A percentile compares a stretch with the other conserved stretches of the same genome.
phyloP scores from a whole-genome alignment of 2,797 vertebrate species.

The Esox masquinongy region DNA sequence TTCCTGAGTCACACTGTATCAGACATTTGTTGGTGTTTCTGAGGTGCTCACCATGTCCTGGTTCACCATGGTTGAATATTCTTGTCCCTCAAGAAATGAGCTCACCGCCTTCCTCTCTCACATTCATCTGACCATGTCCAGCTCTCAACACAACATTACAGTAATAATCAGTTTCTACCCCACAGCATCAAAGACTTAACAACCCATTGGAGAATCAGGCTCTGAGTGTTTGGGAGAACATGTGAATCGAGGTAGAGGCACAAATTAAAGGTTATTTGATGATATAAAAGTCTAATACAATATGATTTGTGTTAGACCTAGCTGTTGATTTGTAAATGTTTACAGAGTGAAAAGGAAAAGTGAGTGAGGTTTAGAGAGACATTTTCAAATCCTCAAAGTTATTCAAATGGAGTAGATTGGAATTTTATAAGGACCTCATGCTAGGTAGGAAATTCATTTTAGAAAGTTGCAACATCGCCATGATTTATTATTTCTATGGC shows the following conservation, averaged over 20 bases:
- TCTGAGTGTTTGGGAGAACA: constrained; percentile 23
- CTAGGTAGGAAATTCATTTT: constrained; percentile 48
- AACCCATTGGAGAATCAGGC: constrained; percentile 23
- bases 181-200: constrained; percentile 34
- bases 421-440: constrained; percentile 43
- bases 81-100: constrained; percentile 22
- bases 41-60: not conserved
- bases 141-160: constrained; percentile 20
- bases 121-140: constrained; percentile 3
- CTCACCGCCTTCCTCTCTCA: constrained; percentile 36
- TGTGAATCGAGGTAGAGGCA: not conserved
- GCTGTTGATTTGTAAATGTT: constrained; percentile 49
- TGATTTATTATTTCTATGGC: not conserved
- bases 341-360: constrained; percentile 37
- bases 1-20: not conserved
- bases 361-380: constrained; percentile 22
- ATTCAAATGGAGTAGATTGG: constrained; percentile 16
- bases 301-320: constrained; percentile 25
- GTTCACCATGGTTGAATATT: constrained; percentile 7
- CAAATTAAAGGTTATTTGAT: constrained; percentile 31
- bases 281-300: constrained; percentile 28
- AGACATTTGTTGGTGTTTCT: not conserved
- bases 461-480: constrained; percentile 9
- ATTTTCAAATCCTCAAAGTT: constrained; percentile 18
- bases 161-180: constrained; percentile 18